Base-by-base conservation (phyloP, 2,113 vertebrate genomes). In the Candoia aspera region DNA sequence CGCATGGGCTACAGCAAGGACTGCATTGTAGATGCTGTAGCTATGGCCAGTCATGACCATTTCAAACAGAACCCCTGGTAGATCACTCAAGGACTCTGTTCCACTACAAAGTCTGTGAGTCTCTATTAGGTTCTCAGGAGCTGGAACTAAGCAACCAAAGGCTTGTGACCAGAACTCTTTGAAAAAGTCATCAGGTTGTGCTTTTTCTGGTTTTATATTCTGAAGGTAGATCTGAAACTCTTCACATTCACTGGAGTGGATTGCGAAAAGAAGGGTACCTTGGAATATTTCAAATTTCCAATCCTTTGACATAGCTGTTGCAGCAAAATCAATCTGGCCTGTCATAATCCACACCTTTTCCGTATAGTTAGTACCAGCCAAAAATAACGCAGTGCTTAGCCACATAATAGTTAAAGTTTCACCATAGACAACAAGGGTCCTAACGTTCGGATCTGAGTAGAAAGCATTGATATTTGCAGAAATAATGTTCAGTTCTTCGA, bases 11-110 rank as follows among this genome's bases (percentile, higher is more conserved):
- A 89, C 26, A 2, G 49, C 46, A 55, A 73, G 62, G 49, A 89
- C 62, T 11, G 62, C 62, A 33, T 37, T 89, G 29, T 89, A 89
- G 29, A 89, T 73, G 68, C 88, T 55, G 29, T 89, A 89, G 29
- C 88, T 89, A 21, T 89, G 88, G 9, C 88, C 88, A 13, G 62
- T 55, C 88, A 89, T 89, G 17, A 53, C 8, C 29, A 24, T n/a
- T 23, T 89, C 88, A 73, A 89, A 73, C 2, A 54, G 1, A 23
- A 19, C 15, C 8, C 6, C 46, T 13, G 88, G 62, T 37, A 89
- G 62, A 12, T 53, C 21, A 59, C 54, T 64, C 26, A 89, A 21
- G 2, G 8, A 73, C 53, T 89, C 88, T 19, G 53, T n/a, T 17
- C 62, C 46, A 55, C 29, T 89, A 10, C 62, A 89, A 23, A 8